These are phyloP conservation scores for Xestoiulus laeticollis DNA, from an alignment of 2,888 invertebrate species.

Conservation along the genomic window DNA sequence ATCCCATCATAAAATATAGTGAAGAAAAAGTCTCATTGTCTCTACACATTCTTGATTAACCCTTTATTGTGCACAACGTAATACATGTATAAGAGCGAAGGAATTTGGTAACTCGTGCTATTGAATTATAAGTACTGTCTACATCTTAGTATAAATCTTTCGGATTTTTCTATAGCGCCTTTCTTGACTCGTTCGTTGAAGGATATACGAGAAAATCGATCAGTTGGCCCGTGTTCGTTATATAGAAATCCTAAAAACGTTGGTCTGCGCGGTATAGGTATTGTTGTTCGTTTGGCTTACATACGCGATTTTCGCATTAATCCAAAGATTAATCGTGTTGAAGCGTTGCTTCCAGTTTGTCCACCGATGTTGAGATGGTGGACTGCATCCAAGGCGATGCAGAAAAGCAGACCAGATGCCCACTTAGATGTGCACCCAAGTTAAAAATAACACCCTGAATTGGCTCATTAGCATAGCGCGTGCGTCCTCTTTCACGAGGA, in stretches of 20 bases:
- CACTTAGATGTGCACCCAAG: background rate
- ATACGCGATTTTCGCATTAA: slow-evolving; percentile 34
- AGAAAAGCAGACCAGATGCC: slow-evolving; percentile 11
- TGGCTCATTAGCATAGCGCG: slow-evolving; percentile 7
- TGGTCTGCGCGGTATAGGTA: background rate
- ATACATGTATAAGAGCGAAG: too few species aligned
- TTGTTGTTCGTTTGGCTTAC: slow-evolving; percentile 37
- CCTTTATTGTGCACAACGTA: too few species aligned
- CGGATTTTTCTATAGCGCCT: background rate
- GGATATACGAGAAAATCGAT: slow-evolving; percentile 15
- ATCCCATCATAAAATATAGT: too few species aligned
- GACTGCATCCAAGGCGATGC: background rate
- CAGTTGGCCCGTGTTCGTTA: background rate
- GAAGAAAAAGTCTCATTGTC: too few species aligned
- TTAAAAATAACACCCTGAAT: background rate
- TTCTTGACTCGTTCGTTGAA: background rate
- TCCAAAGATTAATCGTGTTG: slow-evolving; percentile 33
- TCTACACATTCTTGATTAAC: too few species aligned
- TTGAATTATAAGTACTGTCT: too few species aligned
- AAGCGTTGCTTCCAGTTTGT: slow-evolving; percentile 13
- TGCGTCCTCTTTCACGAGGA: background rate
- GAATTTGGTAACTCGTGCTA: too few species aligned
- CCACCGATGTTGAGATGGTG: background rate
- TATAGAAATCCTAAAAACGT: background rate
- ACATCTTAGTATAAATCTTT: background rate